A percentile compares a stretch with the other conserved stretches of the same genome.
These are phyloP conservation scores for Habrosyne pyritoides DNA, from an alignment of 2,888 invertebrate species.

Conservation along the genomic window DNA sequence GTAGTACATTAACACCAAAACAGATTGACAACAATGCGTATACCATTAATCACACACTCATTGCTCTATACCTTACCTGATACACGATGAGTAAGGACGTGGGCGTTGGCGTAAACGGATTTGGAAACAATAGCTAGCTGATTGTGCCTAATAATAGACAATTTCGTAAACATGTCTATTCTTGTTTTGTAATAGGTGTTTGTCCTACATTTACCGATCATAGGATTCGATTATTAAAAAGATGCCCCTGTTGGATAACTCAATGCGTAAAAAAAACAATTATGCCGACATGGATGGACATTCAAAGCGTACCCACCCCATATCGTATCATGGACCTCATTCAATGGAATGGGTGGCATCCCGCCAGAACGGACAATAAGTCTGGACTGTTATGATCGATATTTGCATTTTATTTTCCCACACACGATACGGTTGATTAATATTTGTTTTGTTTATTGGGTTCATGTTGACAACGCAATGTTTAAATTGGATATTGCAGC, in stretches of 20 bases:
- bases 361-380: slow-evolving; percentile 64
- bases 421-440: slow-evolving; percentile 45
- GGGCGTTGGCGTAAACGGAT: slow-evolving; percentile 53
- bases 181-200: slow-evolving; percentile 22
- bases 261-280: slow-evolving; percentile 40
- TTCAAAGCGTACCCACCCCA: slow-evolving; percentile 27
- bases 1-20: slow-evolving; percentile 27
- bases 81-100: slow-evolving; percentile 50
- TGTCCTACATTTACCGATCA: slow-evolving; percentile 3
- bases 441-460: slow-evolving; percentile 28
- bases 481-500: not conserved
- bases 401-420: slow-evolving; percentile 69
- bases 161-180: slow-evolving; percentile 42
- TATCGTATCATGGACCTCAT: slow-evolving; percentile 44
- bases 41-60: slow-evolving; percentile 53
- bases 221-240: slow-evolving; percentile 9
- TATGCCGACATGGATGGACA: slow-evolving; percentile 39
- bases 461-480: not conserved
- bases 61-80: slow-evolving; percentile 50
- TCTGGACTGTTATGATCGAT: slow-evolving; percentile 64
- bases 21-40: slow-evolving; percentile 33
- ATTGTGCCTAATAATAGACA: slow-evolving; percentile 38
- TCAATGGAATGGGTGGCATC: slow-evolving; percentile 57
- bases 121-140: slow-evolving; percentile 55
- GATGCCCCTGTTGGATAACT: no score